These are phyloP conservation scores for Mongoloraphidia duomilia DNA, from an alignment of 2,888 invertebrate genomes.

Conservation along the genomic window DNA sequence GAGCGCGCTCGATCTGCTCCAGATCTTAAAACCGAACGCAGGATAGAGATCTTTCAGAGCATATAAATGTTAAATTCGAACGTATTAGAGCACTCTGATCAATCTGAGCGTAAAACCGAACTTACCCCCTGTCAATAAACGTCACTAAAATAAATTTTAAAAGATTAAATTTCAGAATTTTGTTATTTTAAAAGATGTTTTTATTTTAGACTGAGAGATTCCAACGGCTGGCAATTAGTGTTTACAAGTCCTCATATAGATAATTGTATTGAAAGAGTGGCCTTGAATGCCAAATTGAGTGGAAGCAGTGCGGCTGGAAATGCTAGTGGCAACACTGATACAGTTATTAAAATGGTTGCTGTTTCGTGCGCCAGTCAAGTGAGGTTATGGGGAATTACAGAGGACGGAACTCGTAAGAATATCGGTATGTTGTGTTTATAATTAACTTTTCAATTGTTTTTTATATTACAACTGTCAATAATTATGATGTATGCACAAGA, in stretches of 20 bases:
- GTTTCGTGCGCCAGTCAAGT: conserved; percentile 66
- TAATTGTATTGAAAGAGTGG: conserved; percentile 77
- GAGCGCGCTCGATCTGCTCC: too few species aligned
- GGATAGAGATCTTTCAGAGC: too few species aligned
- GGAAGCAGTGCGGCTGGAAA: conserved; percentile 30
- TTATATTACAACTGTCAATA: not conserved
- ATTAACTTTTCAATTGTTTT: not conserved
- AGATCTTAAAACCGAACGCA: too few species aligned
- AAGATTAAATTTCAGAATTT: conserved; percentile 6
- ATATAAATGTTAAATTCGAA: too few species aligned
- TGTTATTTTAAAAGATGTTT: conserved; percentile 4
- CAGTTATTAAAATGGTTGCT: conserved; percentile 56
- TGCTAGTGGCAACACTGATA: conserved; percentile 24
- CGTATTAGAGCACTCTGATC: too few species aligned
- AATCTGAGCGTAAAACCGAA: too few species aligned
- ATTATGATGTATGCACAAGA: not conserved
- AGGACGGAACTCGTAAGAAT: conserved; percentile 58
- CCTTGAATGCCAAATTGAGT: conserved; percentile 62
- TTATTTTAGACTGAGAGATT: conserved; percentile 66
- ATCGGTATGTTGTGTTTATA: conserved; percentile 36
- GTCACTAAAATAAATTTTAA: conserved; percentile 10
- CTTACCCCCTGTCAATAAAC: too few species aligned
- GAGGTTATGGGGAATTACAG: conserved; percentile 64
- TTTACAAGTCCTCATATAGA: conserved; percentile 90
- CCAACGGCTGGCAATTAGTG: conserved; percentile 90